Evolutionary conservation across 2,888 invertebrate species (phyloP), one percentile per base, ranked within the genome.

Genomic region (Nomada fabriciana): DNA sequence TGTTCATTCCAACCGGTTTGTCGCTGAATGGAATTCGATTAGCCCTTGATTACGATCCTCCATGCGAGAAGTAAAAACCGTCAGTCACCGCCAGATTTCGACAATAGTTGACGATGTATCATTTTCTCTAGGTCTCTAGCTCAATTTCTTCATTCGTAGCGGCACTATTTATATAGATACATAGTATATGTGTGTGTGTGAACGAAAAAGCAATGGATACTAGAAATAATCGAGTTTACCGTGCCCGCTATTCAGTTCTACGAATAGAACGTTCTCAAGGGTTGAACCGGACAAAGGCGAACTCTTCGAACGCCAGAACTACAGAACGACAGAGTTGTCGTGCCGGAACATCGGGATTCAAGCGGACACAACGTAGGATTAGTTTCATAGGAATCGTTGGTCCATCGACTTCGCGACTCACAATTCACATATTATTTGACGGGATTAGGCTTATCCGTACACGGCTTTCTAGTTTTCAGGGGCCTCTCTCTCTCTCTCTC

Each of bases 391-490:
- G 29, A 29, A 29, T 29, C 36, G 15, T 47, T 15, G 47, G 47
- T 47, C 47, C 47, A 47, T 15, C 47, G 47, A 47, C 11, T 47
- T 15, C 47, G 11, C 47, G 47, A 47, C 47, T 15, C 64, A 13
- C 47, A 36, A 15, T 36, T 36, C 1, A 47, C 47, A 15, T 13
- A 13, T 47, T 13, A 2, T 15, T 47, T 47, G 42, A 53, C 59
- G 50, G 60, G 23, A 13, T n/a, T 25, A 43, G 57, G 60, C 25
- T 53, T 7, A 2, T 60, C 36, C 47, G 63, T 43, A 47, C 36
- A 60, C 70, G 89, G 89, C 86, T 88, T 85, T 83, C 86, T 83
- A 85, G 88, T 89, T 89, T 89, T 89, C 86, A 80, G 80, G 76
- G 50, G 36, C 36, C 36, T 36, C 29, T 7, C 7, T 29, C 29